These are phyloP conservation scores for Fopius arisanus DNA, from an alignment of 1,140 invertebrate species.

Conservation along the genomic window DNA sequence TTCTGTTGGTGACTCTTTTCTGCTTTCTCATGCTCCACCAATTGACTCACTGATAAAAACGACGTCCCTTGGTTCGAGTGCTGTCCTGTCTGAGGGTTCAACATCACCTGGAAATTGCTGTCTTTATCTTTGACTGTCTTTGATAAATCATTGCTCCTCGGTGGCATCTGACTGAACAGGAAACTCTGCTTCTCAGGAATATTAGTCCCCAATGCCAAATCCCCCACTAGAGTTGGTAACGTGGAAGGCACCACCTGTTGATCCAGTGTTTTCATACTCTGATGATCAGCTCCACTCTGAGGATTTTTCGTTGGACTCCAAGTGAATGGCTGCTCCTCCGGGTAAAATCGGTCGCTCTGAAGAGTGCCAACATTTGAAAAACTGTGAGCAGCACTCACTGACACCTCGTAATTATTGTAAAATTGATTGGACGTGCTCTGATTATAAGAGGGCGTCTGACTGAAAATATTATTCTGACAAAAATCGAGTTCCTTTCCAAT, in stretches of 20 bases:
- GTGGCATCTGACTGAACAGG: conserved; percentile 52
- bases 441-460: conserved; percentile 57
- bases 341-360: conserved; percentile 55
- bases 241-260: conserved; percentile 64
- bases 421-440: conserved; percentile 59
- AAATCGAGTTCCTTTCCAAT: conserved; percentile 62
- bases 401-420: conserved; percentile 60
- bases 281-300: conserved; percentile 54
- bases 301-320: conserved; percentile 69
- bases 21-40: conserved; percentile 69
- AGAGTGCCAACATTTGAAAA: conserved; percentile 57
- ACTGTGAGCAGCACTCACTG: conserved; percentile 47
- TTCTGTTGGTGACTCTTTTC: conserved; percentile 54
- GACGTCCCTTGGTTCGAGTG: conserved; percentile 52
- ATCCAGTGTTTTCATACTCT: conserved; percentile 52
- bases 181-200: conserved; percentile 59
- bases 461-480: conserved; percentile 62
- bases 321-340: conserved; percentile 66
- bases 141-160: conserved; percentile 45
- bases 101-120: conserved; percentile 46
- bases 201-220: conserved; percentile 67
- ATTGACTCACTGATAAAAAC: conserved; percentile 73
- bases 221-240: conserved; percentile 68
- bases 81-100: conserved; percentile 52
- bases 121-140: conserved; percentile 55